Percentiles rank a stretch among this genome's conserved stretches.
Conservation (phyloP, 30 jellyfish, hydroid and myxozoan genomes). For the Aurelia sp. region DNA sequence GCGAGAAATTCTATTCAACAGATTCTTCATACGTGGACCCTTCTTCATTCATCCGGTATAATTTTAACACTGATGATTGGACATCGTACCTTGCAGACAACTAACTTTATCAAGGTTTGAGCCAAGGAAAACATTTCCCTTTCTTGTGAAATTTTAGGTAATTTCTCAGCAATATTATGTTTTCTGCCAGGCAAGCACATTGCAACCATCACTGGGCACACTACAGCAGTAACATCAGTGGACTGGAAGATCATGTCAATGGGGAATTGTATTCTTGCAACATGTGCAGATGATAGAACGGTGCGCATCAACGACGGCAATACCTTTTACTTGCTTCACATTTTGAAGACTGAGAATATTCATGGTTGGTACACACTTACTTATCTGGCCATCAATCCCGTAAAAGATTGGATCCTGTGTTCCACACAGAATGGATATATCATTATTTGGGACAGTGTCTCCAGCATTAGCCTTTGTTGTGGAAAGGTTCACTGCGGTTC, state of each 20-base stretch:
- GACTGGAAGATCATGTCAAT: slow-evolving; percentile 81
- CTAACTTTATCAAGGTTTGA: too few relatives aligned
- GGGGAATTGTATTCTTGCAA: slow-evolving; percentile 54
- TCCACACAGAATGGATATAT: slow-evolving; percentile 94
- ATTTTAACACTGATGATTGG: too few relatives aligned
- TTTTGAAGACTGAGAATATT: slow-evolving; percentile 57
- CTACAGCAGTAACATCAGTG: slow-evolving; percentile 95
- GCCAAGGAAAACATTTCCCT: too few relatives aligned
- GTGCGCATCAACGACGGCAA: slow-evolving; percentile 82
- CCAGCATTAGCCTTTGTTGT: slow-evolving; percentile 29
- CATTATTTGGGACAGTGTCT: slow-evolving; percentile 74
- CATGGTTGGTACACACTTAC: slow-evolving; percentile 97
- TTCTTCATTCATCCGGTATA: too few relatives aligned
- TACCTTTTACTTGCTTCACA: slow-evolving; percentile 44
- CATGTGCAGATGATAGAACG: slow-evolving; percentile 98
- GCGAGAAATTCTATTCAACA: too few relatives aligned
- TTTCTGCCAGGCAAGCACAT: slow-evolving; percentile 53
- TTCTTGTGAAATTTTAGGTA: too few relatives aligned
- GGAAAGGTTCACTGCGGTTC: slow-evolving; percentile 90
- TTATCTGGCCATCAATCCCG: slow-evolving; percentile 70
- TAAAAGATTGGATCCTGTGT: slow-evolving; percentile 54
- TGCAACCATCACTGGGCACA: slow-evolving; percentile 79
- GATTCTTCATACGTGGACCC: too few relatives aligned
- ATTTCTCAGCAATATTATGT: too few relatives aligned
- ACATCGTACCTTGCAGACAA: too few relatives aligned